Base-by-base conservation (phyloP, 1,140 invertebrate genomes). In the Zophobas morio region DNA sequence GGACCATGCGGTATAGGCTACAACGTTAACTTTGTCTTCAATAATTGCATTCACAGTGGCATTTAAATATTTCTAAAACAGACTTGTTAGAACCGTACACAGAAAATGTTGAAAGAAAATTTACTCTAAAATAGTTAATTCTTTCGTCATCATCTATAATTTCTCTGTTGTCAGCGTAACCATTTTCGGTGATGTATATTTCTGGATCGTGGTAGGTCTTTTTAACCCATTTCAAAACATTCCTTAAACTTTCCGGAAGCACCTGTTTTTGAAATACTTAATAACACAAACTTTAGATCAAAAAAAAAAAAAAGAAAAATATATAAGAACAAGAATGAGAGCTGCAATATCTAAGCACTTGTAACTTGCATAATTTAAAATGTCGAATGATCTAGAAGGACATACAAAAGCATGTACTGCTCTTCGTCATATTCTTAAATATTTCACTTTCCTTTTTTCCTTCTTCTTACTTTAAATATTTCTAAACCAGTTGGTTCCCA, bases 1-100 rank as follows among this genome's bases (percentile, higher is more conserved):
- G 74, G 91, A 92, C 94, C 94, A 96, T 53, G 90, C 86, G 0
- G 91, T 90, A 80, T 95, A 95, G 0, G 88, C 91, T 4, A 86
- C 84, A 0, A 96, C 89, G 56, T 92, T 89, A 46, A 90, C 91
- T 0, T 89, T 88, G 78, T 94, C 91, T 6, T 87, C 80, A 5
- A 87, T 78, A 4, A 94, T 89, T 0, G 94, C 92, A 77, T 89
- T 87, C 33, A 93, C 85, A 74, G 94, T 84, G 5, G 91, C 88
- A 70, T 89, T 88, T 36, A 95, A 87, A 82, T 95, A 94, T 2
- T 81, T 82, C 82, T 90, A 51, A 6, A 54, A 63, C 32, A 60
- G 5, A 66, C 53, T 6, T 40, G 34, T 49, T 20, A 51, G 49
- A 51, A 20, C 20, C 20, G 20, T 20, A 20, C 20, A 20, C 20